Base-by-base conservation (phyloP, 1,140 invertebrate species). In the Drosophila parvula region DNA sequence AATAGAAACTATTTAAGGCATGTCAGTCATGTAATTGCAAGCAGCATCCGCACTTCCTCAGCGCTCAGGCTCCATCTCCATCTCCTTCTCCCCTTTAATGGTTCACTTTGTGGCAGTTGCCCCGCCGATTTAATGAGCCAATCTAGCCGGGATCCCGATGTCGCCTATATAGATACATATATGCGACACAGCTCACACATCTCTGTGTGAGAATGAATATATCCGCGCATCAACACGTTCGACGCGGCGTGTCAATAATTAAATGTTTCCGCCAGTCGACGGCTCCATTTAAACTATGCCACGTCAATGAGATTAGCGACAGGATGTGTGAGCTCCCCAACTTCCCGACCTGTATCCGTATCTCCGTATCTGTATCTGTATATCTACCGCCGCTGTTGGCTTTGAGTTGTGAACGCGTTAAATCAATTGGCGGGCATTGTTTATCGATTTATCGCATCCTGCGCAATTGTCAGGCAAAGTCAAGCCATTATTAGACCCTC, bases 201-300 rank as follows among this genome's bases (percentile, higher is more conserved):
- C 18, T 38, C 51, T 38, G 78, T 83, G 67, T 76, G 76, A 59
- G 74, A 76, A 59, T 45, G 51, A 50, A 50, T 55, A 43, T 75
- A 60, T 68, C 69, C 51, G 74, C 62, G 45, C 74, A 58, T 81
- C 79, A 70, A 61, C 74, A 65, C 77, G 53, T 67, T 65, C 43
- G 55, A 43, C 48, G 47, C 41, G 45, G 40, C 43, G 83, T 88
- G 77, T 88, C 70, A 89, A 88, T 88, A 89, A 89, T 83, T 70
- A 70, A 79, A 61, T 68, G 59, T 68, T 83, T 88, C 83, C 79
- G 83, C 57, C 79, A 50, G 65, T 68, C 53, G 47, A 50, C 53
- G 62, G 73, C 78, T 55, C 47, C 63, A 57, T 36, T 74, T 74
- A 44, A 65, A 57, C 73, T 65, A 65, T 56, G 56, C 51, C 73